Evolutionary conservation across 2,888 invertebrate genomes (phyloP), one percentile per base, ranked within the genome.

Genomic region (Torymus auratus): DNA sequence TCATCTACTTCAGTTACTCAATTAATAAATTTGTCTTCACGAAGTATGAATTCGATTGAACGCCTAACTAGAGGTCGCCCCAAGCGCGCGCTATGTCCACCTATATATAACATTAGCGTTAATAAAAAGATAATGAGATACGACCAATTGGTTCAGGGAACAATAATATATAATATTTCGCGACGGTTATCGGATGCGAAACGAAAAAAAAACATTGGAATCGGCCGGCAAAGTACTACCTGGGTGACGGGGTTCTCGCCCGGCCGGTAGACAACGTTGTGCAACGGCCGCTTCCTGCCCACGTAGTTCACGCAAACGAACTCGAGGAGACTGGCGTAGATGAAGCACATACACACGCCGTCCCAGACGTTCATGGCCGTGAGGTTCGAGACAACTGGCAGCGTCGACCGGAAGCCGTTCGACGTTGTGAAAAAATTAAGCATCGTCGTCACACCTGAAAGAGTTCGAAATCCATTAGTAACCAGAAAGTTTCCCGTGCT

Each of bases 301-400:
- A 98, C 96, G 92, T 98, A 98, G 93, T 98, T 98, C 89, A 98
- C 97, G 92, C 97, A 97, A 74, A 98, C 97, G 91, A 98, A 98
- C 92, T 98, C 98, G 87, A 98, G 93, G 81, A 98, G 94, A 73
- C 97, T 97, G 81, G 97, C 97, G 92, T 98, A 98, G 91, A 98
- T 98, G 93, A 98, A 98, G 92, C 97, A 97, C 97, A 97, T 97
- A 91, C 97, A 97, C 84, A 98, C 98, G 82, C 97, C 97, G 91
- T 98, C 98, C 98, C 98, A 98, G 72, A 98, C 96, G 92, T 98
- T 98, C 97, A 98, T 98, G 64, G 98, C 98, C 76, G 97, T 97
- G 88, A 98, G 92, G 92, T 98, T 97, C 75, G 97, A 97, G 83
- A 98, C 98, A 86, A 98, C 97, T 23, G 98, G 98, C 89, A 98